Base-by-base conservation (phyloP, 2,797 vertebrate genomes). In the Poecilia gillii region DNA sequence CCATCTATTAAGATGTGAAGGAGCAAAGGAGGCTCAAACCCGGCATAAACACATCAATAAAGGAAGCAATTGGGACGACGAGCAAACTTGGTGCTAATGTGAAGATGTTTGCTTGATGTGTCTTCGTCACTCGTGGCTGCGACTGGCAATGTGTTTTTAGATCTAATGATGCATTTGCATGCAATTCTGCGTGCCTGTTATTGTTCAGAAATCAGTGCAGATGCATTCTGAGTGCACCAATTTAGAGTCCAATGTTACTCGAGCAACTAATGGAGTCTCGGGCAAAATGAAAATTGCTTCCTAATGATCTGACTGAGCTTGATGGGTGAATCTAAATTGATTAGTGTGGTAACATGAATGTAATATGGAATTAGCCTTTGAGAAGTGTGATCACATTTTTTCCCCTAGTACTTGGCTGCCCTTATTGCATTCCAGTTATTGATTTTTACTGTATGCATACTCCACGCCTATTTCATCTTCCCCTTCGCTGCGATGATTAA, bases 1-100 rank as follows among this genome's bases (percentile, higher is more conserved):
- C 95, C 96, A 92, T 96, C 96, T 96, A 97, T 97, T 96, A 96
- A 96, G 94, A 96, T 94, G 93, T 89, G 93, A 95, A 85, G 75
- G 94, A 91, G 94, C 85, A 87, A 71, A 88, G 73, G 76, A 77
- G 79, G 84, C 77, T 79, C 81, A 82, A 82, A 92, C 90, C 88
- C 84, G 33, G 81, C 82, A 87, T 91, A 89, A 93, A 92, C 83
- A 90, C 90, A 81, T 87, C 88, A 90, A 91, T 93, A 87, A 90
- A 36, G 39, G 66, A 86, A 76, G 91, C 81, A 87, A 86, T 74
- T 84, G 83, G 73, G 86, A 79, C 31, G 49, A 84, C 46, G 78
- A 87, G 84, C 84, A 84, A 87, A 92, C 91, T 92, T 92, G 80
- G 73, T 81, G 81, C 79, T 89, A 87, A 89, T 92, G 88, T 73